Conservation (phyloP, 2,888 invertebrate species). For the Sicus ferrugineus region DNA sequence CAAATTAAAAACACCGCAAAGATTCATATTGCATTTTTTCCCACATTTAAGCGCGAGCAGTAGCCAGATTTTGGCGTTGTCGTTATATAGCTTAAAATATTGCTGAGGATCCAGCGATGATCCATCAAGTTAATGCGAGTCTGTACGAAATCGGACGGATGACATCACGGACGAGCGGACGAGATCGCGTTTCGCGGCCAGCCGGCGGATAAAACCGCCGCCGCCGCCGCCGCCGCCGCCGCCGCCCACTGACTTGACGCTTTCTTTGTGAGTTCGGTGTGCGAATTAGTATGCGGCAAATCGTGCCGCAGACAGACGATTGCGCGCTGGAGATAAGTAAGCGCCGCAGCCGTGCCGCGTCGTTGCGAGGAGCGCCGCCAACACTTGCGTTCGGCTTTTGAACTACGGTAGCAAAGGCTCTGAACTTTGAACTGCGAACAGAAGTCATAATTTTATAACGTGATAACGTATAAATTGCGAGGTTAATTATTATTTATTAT, state of each 20-base stretch:
- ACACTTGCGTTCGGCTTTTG: neutral
- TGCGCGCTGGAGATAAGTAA: neutral
- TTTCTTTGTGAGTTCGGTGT: neutral
- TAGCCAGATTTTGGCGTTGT: neutral
- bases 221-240: neutral
- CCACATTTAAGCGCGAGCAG: conserved; percentile 10
- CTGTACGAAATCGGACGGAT: neutral
- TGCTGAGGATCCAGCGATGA: conserved; percentile 11
- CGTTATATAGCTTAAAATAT: neutral
- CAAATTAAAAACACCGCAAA: no score
- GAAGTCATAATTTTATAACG: no score
- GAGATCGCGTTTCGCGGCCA: neutral
- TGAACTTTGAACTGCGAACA: neutral
- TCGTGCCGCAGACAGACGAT: conserved; percentile 16
- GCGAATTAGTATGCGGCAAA: conserved; percentile 13
- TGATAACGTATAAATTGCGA: no score
- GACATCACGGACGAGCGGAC: neutral
- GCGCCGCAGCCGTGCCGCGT: neutral
- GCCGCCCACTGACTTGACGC: neutral
- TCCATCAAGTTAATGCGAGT: conserved; percentile 20
- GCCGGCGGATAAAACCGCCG: no score
- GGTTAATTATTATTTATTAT: no score
- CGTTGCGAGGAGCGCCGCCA: neutral
- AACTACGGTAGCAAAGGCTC: neutral
- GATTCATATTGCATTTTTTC: no score